phyloP scores from a whole-genome alignment of 2,888 invertebrate genomes.

The Bursaphelenchus okinawaensis region DNA sequence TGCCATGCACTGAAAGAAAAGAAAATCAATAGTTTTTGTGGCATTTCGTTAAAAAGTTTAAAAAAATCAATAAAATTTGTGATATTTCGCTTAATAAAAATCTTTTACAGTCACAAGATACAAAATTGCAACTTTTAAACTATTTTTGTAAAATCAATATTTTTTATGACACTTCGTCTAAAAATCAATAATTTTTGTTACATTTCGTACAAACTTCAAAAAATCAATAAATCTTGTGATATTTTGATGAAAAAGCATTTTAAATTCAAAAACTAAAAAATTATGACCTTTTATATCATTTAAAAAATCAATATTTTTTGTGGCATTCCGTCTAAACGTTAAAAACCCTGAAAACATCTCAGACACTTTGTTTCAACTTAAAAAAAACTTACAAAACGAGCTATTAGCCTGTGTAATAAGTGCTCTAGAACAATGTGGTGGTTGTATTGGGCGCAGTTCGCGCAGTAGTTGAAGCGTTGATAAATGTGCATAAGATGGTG shows the following conservation, averaged over 20 bases:
- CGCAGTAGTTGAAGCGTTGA: slow-evolving; percentile 1
- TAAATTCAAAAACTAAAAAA: background rate
- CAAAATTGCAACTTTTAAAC: background rate
- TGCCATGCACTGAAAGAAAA: slow-evolving; percentile 5
- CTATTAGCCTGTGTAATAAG: slow-evolving; percentile 23
- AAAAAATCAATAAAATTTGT: background rate
- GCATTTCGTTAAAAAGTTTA: background rate
- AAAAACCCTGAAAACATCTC: background rate
- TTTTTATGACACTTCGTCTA: background rate
- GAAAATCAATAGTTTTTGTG: background rate
- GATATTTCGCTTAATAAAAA: background rate
- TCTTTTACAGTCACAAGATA: background rate
- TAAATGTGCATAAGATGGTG: background rate
- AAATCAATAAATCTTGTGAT: background rate
- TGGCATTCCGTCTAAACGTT: background rate
- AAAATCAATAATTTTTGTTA: too few relatives aligned
- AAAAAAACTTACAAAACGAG: slow-evolving; percentile 24
- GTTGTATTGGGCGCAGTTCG: slow-evolving; percentile 9
- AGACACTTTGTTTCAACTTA: background rate
- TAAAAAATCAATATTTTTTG: background rate
- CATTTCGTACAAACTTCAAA: background rate
- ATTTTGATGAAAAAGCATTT: too few relatives aligned
- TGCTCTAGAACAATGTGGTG: slow-evolving; percentile 34
- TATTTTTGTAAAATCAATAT: background rate
- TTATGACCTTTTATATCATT: background rate